These are phyloP conservation scores for Colinus virginianus DNA, from an alignment of 2,113 vertebrate genomes.

Conservation along the genomic window DNA sequence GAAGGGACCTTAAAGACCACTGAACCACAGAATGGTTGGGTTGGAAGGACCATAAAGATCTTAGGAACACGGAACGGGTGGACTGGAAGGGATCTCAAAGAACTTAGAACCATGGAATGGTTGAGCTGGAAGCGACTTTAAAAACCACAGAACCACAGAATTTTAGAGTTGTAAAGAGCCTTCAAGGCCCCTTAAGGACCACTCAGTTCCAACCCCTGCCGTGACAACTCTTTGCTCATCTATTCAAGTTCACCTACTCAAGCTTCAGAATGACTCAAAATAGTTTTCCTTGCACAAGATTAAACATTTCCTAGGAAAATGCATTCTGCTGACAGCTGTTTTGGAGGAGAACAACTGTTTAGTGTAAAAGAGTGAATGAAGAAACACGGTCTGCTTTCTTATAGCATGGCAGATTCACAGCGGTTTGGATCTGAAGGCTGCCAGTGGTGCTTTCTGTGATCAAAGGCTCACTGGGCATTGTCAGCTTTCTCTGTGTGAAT, in stretches of 20 bases:
- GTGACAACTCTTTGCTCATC: neutral
- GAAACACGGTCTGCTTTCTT: rapidly evolving
- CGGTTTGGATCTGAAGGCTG: neutral
- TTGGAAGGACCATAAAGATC: neutral
- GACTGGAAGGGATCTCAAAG: no score
- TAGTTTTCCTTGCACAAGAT: neutral
- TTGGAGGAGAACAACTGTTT: neutral
- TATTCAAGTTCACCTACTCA: neutral
- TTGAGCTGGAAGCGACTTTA: no score
- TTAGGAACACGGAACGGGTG: no score
- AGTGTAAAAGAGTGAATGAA: rapidly evolving
- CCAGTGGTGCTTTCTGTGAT: neutral
- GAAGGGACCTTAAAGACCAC: neutral
- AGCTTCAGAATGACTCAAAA: neutral
- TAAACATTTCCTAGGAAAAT: neutral
- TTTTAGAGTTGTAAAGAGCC: no score
- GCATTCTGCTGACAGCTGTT: neutral
- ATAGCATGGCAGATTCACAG: rapidly evolving
- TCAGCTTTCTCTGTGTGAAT: neutral
- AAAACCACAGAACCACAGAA: no score
- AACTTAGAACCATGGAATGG: no score
- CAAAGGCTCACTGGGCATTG: neutral
- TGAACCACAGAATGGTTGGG: neutral
- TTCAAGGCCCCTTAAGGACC: no score
- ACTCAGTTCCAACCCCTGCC: neutral